These are phyloP conservation scores for Drosophila anceps DNA, from an alignment of 2,888 invertebrate species.

Conservation along the genomic window DNA sequence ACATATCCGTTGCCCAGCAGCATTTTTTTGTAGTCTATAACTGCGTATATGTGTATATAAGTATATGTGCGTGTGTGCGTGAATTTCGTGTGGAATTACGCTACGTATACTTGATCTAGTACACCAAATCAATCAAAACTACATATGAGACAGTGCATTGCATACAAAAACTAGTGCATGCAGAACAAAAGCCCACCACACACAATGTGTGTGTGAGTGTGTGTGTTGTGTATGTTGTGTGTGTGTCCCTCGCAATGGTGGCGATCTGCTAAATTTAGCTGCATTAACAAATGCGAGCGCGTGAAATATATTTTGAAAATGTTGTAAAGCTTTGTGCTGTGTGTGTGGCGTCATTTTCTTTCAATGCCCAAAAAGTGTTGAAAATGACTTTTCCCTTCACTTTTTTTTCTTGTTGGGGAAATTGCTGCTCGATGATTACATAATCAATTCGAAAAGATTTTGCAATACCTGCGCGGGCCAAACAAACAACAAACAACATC, in stretches of 20 bases:
- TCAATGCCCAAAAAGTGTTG: slow-evolving; percentile 59
- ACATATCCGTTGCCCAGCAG: slow-evolving; percentile 83
- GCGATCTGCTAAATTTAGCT: slow-evolving; percentile 66
- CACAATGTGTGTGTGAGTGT: not conserved
- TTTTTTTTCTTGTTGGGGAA: slow-evolving; percentile 32
- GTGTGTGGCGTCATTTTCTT: slow-evolving; percentile 52
- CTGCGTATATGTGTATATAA: slow-evolving; percentile 24
- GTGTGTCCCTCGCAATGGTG: slow-evolving; percentile 39
- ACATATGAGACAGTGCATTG: slow-evolving; percentile 20
- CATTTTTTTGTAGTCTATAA: slow-evolving; percentile 26
- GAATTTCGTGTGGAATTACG: slow-evolving; percentile 25
- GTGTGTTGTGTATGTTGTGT: slow-evolving; percentile 17
- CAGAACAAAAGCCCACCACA: slow-evolving; percentile 39
- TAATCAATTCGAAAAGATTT: slow-evolving; percentile 55
- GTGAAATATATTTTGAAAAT: slow-evolving; percentile 42
- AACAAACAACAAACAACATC: slow-evolving; percentile 37
- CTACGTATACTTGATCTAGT: slow-evolving; percentile 61
- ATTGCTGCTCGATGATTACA: slow-evolving; percentile 50
- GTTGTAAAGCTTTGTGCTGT: slow-evolving; percentile 39
- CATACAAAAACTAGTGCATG: slow-evolving; percentile 32
- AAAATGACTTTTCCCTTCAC: slow-evolving; percentile 33
- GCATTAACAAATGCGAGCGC: slow-evolving; percentile 64
- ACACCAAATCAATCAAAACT: slow-evolving; percentile 67
- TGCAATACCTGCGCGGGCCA: slow-evolving; percentile 55
- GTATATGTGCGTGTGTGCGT: slow-evolving; percentile 23